Evolutionary conservation across 2,113 vertebrate genomes (phyloP).

Genomic region (Parotia lawesii): DNA sequence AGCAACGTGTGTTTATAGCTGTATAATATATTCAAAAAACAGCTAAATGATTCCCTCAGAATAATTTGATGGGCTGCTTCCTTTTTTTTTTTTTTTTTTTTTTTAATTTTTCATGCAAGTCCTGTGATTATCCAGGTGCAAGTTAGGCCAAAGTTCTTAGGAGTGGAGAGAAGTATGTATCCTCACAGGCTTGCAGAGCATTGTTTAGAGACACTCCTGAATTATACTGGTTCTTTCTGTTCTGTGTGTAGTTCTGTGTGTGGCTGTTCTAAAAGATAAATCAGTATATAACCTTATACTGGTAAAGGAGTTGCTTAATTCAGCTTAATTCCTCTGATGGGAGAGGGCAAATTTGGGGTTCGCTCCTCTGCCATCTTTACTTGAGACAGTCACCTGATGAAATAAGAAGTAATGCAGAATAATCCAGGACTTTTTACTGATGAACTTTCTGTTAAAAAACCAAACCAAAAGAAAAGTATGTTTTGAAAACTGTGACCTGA

Average conservation of each 20-base stretch:
- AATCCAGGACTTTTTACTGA: background rate
- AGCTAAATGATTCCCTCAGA: background rate
- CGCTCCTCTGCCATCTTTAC: background rate
- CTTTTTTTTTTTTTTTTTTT: accelerated
- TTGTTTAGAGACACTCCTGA: background rate
- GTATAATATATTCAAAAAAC: background rate
- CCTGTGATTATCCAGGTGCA: background rate
- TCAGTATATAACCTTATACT: background rate
- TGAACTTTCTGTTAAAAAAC: background rate
- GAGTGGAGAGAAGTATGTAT: background rate
- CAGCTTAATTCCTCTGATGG: background rate
- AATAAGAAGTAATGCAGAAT: background rate
- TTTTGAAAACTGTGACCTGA: background rate
- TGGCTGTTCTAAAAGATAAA: background rate
- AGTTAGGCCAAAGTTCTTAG: background rate
- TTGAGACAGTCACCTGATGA: background rate
- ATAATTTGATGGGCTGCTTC: background rate
- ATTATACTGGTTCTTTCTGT: background rate
- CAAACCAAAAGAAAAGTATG: background rate
- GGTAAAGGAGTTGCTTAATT: background rate
- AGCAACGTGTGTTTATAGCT: background rate
- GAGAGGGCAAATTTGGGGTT: background rate
- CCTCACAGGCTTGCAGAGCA: background rate
- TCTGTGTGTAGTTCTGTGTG: background rate
- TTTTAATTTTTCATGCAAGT: background rate